Evolutionary conservation across 2,113 vertebrate genomes (phyloP).

Genomic region (Chunga burmeisteri): DNA sequence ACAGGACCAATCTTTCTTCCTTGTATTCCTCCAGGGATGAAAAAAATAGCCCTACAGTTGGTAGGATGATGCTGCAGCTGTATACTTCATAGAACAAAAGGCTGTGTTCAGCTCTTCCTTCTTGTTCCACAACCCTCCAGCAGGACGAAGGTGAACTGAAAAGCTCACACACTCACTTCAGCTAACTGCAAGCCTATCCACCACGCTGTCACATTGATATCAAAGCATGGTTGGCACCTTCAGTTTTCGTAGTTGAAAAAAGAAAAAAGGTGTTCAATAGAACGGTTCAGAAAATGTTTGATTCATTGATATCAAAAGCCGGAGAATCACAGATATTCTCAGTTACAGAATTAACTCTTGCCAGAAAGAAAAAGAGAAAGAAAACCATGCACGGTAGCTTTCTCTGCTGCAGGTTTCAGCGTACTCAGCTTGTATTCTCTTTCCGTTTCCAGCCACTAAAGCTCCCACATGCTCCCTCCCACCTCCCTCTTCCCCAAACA

Average conservation of each 20-base stretch:
- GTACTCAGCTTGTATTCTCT: conserved; percentile 12
- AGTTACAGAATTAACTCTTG: background rate
- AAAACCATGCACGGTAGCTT: background rate
- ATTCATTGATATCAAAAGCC: conserved; percentile 1
- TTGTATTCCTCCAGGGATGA: background rate
- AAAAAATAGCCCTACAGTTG: background rate
- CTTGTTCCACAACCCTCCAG: background rate
- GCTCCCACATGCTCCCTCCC: conserved; percentile 13
- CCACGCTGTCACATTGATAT: background rate
- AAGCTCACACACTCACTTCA: background rate
- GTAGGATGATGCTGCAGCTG: background rate
- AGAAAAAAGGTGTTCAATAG: background rate
- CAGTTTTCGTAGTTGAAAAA: background rate
- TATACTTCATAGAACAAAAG: background rate
- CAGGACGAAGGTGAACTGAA: background rate
- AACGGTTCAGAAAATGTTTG: conserved; percentile 6
- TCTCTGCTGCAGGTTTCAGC: background rate
- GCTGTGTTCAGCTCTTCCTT: background rate
- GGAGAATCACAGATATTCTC: background rate
- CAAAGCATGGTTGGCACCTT: background rate
- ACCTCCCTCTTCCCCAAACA: conserved; percentile 53
- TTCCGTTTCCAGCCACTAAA: conserved; percentile 63
- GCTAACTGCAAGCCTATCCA: background rate
- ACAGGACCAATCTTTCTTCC: background rate
- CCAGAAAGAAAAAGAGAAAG: background rate